Conservation (phyloP, 2,888 invertebrate genomes). For the Drosophila tanythrix region DNA sequence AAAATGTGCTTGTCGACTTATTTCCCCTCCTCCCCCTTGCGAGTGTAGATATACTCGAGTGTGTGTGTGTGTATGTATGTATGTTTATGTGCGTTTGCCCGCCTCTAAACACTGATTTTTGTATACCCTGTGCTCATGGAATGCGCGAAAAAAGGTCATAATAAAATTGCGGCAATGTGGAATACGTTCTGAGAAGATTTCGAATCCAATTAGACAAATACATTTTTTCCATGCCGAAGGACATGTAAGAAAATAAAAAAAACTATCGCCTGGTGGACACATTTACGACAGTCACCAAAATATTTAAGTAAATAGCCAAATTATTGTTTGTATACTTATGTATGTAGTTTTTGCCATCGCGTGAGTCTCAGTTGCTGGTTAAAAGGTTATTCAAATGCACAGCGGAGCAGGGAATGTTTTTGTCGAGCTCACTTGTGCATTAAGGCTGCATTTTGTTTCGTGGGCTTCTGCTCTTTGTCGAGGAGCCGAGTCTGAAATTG, state of each 20-base stretch:
- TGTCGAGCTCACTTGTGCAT: background rate
- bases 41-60: background rate
- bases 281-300: background rate
- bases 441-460: background rate
- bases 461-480: slow-evolving; percentile 42
- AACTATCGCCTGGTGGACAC: background rate
- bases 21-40: background rate
- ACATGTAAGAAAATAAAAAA: background rate
- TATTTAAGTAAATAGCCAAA: too few relatives aligned
- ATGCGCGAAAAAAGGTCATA: background rate
- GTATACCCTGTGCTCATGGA: background rate
- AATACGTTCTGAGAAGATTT: background rate
- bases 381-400: background rate
- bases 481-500: slow-evolving; percentile 29
- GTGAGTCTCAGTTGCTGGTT: background rate
- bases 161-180: background rate
- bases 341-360: too few relatives aligned
- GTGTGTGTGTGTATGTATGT: background rate
- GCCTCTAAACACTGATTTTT: background rate
- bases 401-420: background rate
- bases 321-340: too few relatives aligned
- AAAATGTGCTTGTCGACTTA: slow-evolving; percentile 53
- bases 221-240: background rate
- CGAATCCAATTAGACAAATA: background rate
- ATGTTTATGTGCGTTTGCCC: background rate